Evolutionary conservation across 2,888 invertebrate species (phyloP).

Genomic region (Drosophila meridionalis): DNA sequence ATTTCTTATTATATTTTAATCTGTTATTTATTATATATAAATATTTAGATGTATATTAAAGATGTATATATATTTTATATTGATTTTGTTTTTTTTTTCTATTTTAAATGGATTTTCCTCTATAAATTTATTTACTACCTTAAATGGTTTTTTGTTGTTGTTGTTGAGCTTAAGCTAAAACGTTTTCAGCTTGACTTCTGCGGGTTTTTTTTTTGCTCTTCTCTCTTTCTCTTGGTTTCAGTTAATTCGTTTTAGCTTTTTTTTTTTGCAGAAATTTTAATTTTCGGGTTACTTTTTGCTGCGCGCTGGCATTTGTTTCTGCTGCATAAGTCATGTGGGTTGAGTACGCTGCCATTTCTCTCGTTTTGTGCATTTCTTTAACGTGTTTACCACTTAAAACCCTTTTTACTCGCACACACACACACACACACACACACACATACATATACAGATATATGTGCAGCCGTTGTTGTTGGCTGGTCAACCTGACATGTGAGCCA

Average conservation of each 20-base stretch:
- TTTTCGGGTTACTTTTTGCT: slow-evolving; percentile 19
- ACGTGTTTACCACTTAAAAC: slow-evolving; percentile 35
- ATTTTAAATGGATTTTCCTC: neutral
- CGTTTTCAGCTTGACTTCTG: neutral
- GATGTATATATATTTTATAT: neutral
- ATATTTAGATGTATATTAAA: neutral
- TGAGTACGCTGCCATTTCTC: slow-evolving; percentile 25
- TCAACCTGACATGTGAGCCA: slow-evolving; percentile 72
- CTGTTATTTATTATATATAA: neutral
- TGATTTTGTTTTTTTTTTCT: neutral
- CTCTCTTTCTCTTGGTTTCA: neutral
- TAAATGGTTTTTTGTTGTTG: neutral
- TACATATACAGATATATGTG: neutral
- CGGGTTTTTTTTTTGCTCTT: neutral
- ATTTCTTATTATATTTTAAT: no score
- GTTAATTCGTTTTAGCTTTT: slow-evolving; percentile 8
- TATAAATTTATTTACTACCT: neutral
- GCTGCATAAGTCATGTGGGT: slow-evolving; percentile 42
- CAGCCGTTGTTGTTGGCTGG: slow-evolving; percentile 42
- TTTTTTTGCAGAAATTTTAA: slow-evolving; percentile 9
- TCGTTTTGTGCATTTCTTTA: slow-evolving; percentile 42
- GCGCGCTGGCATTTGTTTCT: slow-evolving; percentile 15
- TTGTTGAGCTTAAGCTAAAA: neutral
- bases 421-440: neutral
- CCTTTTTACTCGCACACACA: slow-evolving; percentile 21